A percentile compares a stretch with the other conserved stretches of the same genome.
phyloP scores from a whole-genome alignment of 2,113 vertebrate genomes.

The Lophotis ruficrista region DNA sequence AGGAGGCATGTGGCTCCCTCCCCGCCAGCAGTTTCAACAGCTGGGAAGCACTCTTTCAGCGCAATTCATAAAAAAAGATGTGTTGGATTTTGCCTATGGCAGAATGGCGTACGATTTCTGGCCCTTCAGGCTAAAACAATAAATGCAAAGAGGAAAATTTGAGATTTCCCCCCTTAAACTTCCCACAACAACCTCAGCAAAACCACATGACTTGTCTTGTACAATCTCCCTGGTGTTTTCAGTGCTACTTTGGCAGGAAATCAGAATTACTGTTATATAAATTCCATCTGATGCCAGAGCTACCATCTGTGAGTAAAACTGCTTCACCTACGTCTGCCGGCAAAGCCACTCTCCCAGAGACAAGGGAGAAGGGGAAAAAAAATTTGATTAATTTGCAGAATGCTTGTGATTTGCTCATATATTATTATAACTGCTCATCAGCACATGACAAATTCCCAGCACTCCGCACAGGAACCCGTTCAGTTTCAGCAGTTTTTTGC shows the following conservation, averaged over 20 bases:
- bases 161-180: constrained; percentile 80
- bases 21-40: constrained; percentile 73
- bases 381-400: constrained; percentile 94
- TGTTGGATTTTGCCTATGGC: constrained; percentile 81
- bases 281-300: constrained; percentile 94
- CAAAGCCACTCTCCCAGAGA: constrained; percentile 86
- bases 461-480: constrained; percentile 85
- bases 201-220: constrained; percentile 84
- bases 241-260: constrained; percentile 87
- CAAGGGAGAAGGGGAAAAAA: constrained; percentile 80
- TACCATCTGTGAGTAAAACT: constrained; percentile 90
- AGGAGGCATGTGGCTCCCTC: constrained; percentile 73
- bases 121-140: constrained; percentile 84
- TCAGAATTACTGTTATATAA: constrained; percentile 93
- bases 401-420: constrained; percentile 93
- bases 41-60: constrained; percentile 76
- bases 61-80: constrained; percentile 71
- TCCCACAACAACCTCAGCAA: constrained; percentile 85
- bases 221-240: constrained; percentile 87
- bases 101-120: constrained; percentile 74
- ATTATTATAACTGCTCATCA: constrained; percentile 94
- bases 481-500: constrained; percentile 87
- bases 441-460: constrained; percentile 90
- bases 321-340: constrained; percentile 88
- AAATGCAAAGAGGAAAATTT: constrained; percentile 78